These are phyloP conservation scores for Anthrax anthrax DNA, from an alignment of 2,888 invertebrate genomes.

Conservation along the genomic window DNA sequence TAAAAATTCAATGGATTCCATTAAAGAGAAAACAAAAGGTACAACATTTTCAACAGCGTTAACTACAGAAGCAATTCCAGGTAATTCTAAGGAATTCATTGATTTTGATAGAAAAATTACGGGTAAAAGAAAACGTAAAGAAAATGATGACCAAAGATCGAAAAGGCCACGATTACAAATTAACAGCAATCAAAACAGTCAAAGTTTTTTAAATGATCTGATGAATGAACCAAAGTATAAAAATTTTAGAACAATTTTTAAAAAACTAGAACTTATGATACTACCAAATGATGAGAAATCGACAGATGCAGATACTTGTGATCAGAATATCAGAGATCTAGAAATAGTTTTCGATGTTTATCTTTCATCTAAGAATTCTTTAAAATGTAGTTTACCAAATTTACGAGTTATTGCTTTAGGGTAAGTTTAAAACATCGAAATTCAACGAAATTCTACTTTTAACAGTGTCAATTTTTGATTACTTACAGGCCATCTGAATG, in stretches of 20 bases:
- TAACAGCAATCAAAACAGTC: background rate
- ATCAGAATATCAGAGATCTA: slow-evolving; percentile 11
- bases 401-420: slow-evolving; percentile 24
- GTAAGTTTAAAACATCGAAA: background rate
- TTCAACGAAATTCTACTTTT: background rate
- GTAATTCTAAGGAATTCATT: background rate
- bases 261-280: slow-evolving; percentile 23
- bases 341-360: slow-evolving; percentile 23
- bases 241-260: slow-evolving; percentile 20
- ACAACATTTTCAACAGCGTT: background rate
- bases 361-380: slow-evolving; percentile 22
- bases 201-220: slow-evolving; percentile 22
- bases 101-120: background rate
- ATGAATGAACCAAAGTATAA: slow-evolving; percentile 19
- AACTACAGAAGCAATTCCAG: background rate
- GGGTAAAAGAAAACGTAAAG: background rate
- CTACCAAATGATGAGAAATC: slow-evolving; percentile 10
- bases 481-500: slow-evolving; percentile 11
- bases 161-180: background rate
- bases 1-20: slow-evolving; percentile 15
- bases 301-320: background rate
- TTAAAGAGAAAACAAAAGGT: slow-evolving; percentile 17
- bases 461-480: background rate
- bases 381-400: slow-evolving; percentile 20
- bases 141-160: slow-evolving; percentile 2